Base-by-base conservation (phyloP, 2,113 vertebrate species). In the Coracopsis vasa region DNA sequence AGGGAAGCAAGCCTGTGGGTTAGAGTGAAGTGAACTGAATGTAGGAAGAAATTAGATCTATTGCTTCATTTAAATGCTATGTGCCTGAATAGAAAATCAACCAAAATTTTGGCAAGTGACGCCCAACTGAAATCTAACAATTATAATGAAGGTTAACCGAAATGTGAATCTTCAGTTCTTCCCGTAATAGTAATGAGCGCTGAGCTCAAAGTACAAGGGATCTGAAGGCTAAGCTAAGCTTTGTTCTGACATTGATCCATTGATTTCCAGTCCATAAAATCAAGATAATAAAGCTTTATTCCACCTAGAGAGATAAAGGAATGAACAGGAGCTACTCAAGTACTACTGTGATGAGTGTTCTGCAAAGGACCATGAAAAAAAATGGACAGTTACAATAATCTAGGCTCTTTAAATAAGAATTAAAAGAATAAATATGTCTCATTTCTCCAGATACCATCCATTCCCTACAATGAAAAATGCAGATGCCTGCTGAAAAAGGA, bases 231-330 rank as follows among this genome's bases (percentile, higher is more conserved):
- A 58, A 53, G 29, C 37, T 86, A 58, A 53, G 35, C 35, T 60
- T 80, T 73, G 21, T 73, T 88, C 69, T 93, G 69, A 93, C 90
- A 93, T 47, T 56, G 77, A 84, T 83, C 61, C 83, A 86, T 86
- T 95, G 79, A 94, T 93, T 95, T 95, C 42, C 42, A 83, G 24
- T 54, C 33, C 37, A 53, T 67, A 79, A 90, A 93, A 80, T 48
- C 24, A 62, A 64, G 51, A 92, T 84, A 83, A 94, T 60, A 94
- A 80, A 92, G 50, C 35, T 33, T 93, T 91, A 56, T 78, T 90
- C 33, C 44, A 78, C 47, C 72, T 71, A 79, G 12, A 71, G 60
- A 71, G 39, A 86, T 58, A 80, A 92, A 88, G n/a, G 33, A 86
- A 83, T 54, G 33, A 86, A 70, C 28, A 35, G 13, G 45, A 93